Evolutionary conservation across 2,888 invertebrate species (phyloP).

Genomic region (Macrostomum cliftonense): DNA sequence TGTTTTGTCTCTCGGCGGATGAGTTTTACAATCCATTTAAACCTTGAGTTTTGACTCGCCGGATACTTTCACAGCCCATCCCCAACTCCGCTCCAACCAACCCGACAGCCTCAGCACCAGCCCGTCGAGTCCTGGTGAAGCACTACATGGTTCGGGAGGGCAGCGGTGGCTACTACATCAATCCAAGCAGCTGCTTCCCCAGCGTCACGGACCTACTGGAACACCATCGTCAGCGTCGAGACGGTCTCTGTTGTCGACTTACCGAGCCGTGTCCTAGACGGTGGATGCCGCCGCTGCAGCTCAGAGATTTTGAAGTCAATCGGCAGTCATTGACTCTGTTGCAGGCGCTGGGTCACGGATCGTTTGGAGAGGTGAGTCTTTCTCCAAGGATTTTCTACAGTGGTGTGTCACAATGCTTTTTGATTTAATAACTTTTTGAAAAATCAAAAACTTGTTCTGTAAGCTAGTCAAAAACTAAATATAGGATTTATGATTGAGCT

Average conservation of each 20-base stretch:
- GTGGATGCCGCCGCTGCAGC: conserved; percentile 4
- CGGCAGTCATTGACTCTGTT: neutral
- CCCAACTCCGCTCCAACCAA: conserved; percentile 26
- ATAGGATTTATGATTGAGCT: too few relatives aligned
- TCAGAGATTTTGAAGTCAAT: conserved; percentile 7
- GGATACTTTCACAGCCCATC: neutral
- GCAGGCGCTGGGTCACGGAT: conserved; percentile 1
- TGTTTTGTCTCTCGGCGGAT: too few relatives aligned
- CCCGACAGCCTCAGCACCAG: conserved; percentile 31
- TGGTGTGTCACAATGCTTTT: too few relatives aligned
- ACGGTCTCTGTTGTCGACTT: conserved; percentile 65
- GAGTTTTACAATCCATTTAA: too few relatives aligned
- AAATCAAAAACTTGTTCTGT: too few relatives aligned
- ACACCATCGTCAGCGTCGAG: conserved; percentile 70
- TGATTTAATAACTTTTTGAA: too few relatives aligned
- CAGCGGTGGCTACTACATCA: conserved; percentile 75
- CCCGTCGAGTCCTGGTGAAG: conserved; percentile 81
- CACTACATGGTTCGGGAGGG: conserved; percentile 95
- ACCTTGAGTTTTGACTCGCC: too few relatives aligned
- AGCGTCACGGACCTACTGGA: conserved; percentile 74
- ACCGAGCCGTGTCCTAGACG: conserved; percentile 5
- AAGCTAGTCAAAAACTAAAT: too few relatives aligned
- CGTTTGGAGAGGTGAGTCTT: conserved; percentile 7
- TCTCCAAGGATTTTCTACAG: too few relatives aligned
- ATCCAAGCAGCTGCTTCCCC: conserved; percentile 83